Evolutionary conservation across 2,113 vertebrate species (phyloP), one percentile per base, ranked within the genome.

Genomic region (Ochotona princeps): DNA sequence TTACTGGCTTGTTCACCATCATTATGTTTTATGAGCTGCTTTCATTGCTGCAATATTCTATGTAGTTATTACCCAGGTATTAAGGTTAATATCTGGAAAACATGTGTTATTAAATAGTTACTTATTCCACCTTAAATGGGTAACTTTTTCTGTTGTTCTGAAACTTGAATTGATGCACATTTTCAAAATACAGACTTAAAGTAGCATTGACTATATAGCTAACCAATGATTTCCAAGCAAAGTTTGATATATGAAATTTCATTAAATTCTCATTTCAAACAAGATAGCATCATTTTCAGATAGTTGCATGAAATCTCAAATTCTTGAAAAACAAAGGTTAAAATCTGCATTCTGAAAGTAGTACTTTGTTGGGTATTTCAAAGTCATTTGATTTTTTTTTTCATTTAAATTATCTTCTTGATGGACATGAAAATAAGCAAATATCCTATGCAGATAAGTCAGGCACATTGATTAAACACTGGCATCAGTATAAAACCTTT

Each of bases 391-490:
- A 79, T 92, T 54, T 83, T 76, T 69, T 67, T 49, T 32, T 81
- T 95, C 88, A 90, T 76, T 94, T 90, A 90, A 79, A 66, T 88
- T 93, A 80, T 87, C 49, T 57, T 57, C 82, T 80, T 84, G 61
- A 49, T 25, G 81, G 18, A 76, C 25, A 66, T 89, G 38, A 79
- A n/a, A n/a, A 75, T 78, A 78, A 76, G 25, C 17, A 95, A 93
- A 67, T 89, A 3, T 86, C 54, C 80, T 67, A 63, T 79, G 8
- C 6, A 66, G 32, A 72, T 80, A 86, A 89, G 35, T 89, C 63
- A 92, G 91, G 81, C 89, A 72, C 25, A 69, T 79, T 90, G 80
- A 96, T 78, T 90, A 78, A 92, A 92, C 83, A 78, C 49, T 92
- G n/a, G 2, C 44, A 60, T 87, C 84, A 87, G 73, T 57, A 49